Evolutionary conservation across 2,113 vertebrate genomes (phyloP).

Genomic region (Nestor notabilis): DNA sequence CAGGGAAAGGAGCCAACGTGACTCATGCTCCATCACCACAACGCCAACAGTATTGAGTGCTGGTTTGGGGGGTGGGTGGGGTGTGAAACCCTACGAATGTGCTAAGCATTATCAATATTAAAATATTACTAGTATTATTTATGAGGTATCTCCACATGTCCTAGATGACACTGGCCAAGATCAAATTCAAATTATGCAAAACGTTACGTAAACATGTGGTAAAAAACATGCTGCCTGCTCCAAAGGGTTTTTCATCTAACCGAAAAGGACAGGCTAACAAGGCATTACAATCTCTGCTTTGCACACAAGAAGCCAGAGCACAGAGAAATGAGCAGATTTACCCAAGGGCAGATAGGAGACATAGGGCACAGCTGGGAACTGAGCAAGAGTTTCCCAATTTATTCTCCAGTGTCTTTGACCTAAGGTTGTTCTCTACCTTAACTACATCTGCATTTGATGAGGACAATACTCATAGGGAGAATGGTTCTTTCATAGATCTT

Average conservation of each 20-base stretch:
- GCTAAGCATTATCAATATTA: slow-evolving; percentile 49
- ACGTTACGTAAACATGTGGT: slow-evolving; percentile 34
- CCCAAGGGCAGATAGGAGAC: not conserved
- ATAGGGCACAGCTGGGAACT: not conserved
- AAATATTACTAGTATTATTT: slow-evolving; percentile 62
- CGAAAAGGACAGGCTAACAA: slow-evolving; percentile 32
- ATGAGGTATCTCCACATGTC: not conserved
- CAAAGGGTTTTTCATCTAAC: slow-evolving; percentile 20
- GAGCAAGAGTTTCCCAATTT: not conserved
- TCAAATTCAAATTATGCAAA: slow-evolving; percentile 20
- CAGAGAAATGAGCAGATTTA: not conserved
- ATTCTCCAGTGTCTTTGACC: not conserved
- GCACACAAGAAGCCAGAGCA: not conserved
- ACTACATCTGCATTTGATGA: not conserved
- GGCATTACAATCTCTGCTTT: not conserved
- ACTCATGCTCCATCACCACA: not conserved
- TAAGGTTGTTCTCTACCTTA: not conserved
- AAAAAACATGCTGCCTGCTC: slow-evolving; percentile 9
- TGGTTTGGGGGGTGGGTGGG: not conserved
- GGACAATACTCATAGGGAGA: not conserved
- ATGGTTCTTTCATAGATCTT: not conserved
- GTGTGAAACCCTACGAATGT: slow-evolving; percentile 1
- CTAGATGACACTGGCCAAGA: slow-evolving; percentile 16
- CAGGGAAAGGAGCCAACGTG: slow-evolving; percentile 56
- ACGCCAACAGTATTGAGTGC: not conserved